Percentiles rank a stretch among this genome's conserved stretches.
phyloP scores from a whole-genome alignment of 2,113 vertebrate species.

The Serinus canaria region DNA sequence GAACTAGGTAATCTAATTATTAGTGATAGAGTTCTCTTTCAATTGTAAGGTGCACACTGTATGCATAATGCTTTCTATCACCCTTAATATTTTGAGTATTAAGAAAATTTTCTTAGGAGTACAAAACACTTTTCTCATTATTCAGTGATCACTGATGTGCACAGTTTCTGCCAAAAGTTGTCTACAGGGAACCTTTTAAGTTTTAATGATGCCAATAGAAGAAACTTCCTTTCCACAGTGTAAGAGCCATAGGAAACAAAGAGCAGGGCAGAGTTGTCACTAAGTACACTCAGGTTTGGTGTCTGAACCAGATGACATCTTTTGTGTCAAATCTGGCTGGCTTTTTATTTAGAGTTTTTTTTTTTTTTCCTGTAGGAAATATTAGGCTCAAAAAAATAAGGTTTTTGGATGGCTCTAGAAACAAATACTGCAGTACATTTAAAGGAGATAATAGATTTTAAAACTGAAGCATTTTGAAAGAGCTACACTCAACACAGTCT shows the following conservation, averaged over 20 bases:
- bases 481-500: background rate
- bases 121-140: background rate
- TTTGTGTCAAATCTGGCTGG: constrained; percentile 3
- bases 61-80: background rate
- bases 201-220: background rate
- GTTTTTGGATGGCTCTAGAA: background rate
- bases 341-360: constrained; percentile 11
- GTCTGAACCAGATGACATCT: constrained; percentile 49
- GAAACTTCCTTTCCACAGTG: background rate
- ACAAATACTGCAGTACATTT: background rate
- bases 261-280: background rate
- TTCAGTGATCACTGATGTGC: background rate
- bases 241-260: background rate
- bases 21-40: background rate
- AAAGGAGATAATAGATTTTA: background rate
- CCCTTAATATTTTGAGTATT: background rate
- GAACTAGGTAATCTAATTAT: background rate
- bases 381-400: constrained; percentile 1
- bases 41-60: background rate
- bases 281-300: constrained; percentile 11
- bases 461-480: background rate
- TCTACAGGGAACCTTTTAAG: background rate
- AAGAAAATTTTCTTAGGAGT: background rate
- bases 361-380: constrained; percentile 27
- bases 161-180: background rate